Base-by-base conservation (phyloP, 2,797 vertebrate species). In the Diceros bicornis region DNA sequence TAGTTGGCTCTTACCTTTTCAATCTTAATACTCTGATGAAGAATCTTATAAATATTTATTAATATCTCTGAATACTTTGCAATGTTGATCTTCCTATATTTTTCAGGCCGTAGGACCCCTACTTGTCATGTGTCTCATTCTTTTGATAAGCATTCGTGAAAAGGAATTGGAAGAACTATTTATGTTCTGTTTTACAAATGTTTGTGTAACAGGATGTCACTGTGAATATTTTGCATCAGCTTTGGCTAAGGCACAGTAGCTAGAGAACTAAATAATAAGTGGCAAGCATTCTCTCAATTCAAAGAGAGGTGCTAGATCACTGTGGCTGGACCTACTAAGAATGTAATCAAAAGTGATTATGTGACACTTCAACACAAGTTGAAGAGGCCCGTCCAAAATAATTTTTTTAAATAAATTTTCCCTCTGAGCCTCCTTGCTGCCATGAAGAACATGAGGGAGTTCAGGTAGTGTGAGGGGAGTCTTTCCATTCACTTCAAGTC, bases 131-230 rank as follows among this genome's bases (percentile, higher is more conserved):
- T 27, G 16, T 29, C 21, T 61, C 66, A 55, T 29, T 92, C 17
- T 87, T 83, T 32, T 32, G 25, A 34, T 61, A 34, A 87, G 12
- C 4, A 61, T 29, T 94, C 8, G 88, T 94, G 1, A 81, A 84
- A 90, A 44, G 17, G 27, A 79, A 91, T 62, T 52, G 41, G 18
- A 72, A 86, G 29, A 84, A 71, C 37, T 81, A 7, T 91, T 85
- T 52, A 52, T 41, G 12, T 77, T 21, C 6, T 52, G 0, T 89
- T 69, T 83, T 72, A 94, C 18, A 79, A 85, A 69, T 74, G 6
- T 4, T 29, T 44, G 4, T 68, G 20, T 55, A 74, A 81, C 13
- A 21, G 13, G 37, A n/a, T 69, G 21, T 20, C 71, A 52, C 3
- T 59, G 6, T 44, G 23, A 84, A 41, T 1, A 16, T 74, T 44